These are phyloP conservation scores for Schizopygopsis malacanthus DNA, from an alignment of 2,797 vertebrate species.

Conservation along the genomic window DNA sequence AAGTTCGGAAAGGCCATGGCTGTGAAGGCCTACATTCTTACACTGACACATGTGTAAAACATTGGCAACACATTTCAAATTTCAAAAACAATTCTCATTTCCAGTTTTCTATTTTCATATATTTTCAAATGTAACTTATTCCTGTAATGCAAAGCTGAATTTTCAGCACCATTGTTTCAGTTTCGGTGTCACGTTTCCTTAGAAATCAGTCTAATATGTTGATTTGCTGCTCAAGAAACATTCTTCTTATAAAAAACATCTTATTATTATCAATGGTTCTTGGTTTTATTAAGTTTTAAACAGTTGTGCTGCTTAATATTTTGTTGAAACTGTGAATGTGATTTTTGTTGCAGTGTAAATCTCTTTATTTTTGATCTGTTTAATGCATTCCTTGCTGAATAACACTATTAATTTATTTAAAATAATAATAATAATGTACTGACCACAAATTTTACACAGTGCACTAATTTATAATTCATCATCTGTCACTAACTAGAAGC, in stretches of 20 bases:
- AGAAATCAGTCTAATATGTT: background rate
- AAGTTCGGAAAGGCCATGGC: background rate
- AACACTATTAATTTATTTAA: background rate
- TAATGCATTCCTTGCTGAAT: background rate
- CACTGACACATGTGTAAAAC: background rate
- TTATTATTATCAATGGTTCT: background rate
- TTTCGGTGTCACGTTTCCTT: background rate
- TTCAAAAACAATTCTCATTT: no score
- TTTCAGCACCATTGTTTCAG: background rate
- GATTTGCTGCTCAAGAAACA: background rate
- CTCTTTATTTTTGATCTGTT: background rate
- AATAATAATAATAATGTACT: background rate
- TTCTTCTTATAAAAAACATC: background rate
- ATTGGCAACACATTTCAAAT: background rate
- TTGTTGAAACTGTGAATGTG: background rate
- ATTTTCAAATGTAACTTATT: no score
- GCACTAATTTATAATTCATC: background rate
- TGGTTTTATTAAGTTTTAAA: background rate
- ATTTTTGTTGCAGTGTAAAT: background rate
- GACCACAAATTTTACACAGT: background rate
- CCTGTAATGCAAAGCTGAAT: no score
- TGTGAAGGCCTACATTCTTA: background rate
- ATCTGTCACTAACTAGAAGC: background rate
- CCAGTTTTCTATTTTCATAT: no score
- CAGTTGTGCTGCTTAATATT: background rate